These are phyloP conservation scores for Himalopsyche anomala DNA, from an alignment of 2,888 invertebrate genomes.

Conservation along the genomic window DNA sequence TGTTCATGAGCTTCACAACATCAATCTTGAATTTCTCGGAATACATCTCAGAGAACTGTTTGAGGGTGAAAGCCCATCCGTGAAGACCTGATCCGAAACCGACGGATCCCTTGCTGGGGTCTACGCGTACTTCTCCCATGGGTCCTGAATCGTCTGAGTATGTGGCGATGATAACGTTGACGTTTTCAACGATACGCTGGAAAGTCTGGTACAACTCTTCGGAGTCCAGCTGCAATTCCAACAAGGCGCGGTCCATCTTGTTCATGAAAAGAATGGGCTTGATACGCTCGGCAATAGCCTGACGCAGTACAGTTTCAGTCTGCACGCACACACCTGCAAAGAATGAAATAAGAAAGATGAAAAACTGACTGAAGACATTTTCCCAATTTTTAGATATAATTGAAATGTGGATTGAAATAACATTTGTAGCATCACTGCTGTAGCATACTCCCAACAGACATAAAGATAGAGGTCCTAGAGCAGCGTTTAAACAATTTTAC, in stretches of 20 bases:
- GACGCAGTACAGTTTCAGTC: constrained; percentile 99
- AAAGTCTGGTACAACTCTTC: constrained; percentile 99
- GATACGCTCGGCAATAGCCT: constrained; percentile 99
- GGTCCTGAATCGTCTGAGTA: constrained; percentile 98
- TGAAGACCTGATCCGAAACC: constrained; percentile 99
- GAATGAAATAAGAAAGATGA: no score
- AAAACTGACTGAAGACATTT: no score
- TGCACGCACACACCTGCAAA: constrained; percentile 97
- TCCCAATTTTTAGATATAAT: no score
- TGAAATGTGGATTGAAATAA: no score
- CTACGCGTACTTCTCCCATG: constrained; percentile 99
- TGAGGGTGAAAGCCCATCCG: constrained; percentile 99
- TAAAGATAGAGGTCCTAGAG: constrained; percentile 88
- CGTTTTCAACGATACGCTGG: constrained; percentile 99
- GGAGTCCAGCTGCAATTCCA: constrained; percentile 96
- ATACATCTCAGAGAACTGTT: constrained; percentile 99
- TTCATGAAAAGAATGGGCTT: constrained; percentile 99
- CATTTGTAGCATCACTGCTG: constrained; percentile 74
- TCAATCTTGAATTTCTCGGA: constrained; percentile 99
- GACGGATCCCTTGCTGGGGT: constrained; percentile 98
- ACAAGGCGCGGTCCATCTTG: constrained; percentile 99
- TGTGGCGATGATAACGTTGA: constrained; percentile 99
- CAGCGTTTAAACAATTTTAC: constrained; percentile 80
- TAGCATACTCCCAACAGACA: constrained; percentile 83
- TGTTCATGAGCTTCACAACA: constrained; percentile 97